phyloP scores from a whole-genome alignment of 2,113 vertebrate genomes.

The Mirounga angustirostris region DNA sequence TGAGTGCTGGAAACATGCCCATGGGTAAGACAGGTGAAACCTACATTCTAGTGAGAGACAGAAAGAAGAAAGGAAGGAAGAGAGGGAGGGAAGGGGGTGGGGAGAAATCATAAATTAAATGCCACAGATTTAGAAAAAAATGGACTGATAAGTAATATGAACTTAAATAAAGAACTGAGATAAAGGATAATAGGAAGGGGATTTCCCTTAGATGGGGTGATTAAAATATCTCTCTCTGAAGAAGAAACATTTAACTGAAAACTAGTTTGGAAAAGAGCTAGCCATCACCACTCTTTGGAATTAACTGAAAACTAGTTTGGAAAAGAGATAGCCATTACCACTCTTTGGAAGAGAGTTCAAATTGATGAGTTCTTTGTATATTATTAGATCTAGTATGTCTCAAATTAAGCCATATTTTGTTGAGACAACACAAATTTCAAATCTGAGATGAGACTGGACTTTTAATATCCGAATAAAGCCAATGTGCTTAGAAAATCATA shows the following conservation, averaged over 20 bases:
- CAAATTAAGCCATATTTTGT: neutral
- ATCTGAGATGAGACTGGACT: neutral
- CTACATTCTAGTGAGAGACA: neutral
- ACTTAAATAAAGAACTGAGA: neutral
- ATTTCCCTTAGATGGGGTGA: neutral
- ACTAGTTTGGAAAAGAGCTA: neutral
- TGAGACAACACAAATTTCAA: neutral
- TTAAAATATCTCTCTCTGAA: neutral
- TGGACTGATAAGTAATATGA: neutral
- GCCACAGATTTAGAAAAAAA: neutral
- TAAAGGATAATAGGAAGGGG: neutral
- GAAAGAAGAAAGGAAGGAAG: neutral
- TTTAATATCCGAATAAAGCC: neutral
- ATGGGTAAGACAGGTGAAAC: neutral
- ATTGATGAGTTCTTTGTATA: neutral
- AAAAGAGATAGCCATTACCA: neutral
- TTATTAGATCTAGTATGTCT: neutral
- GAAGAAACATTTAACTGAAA: neutral
- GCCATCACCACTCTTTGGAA: neutral
- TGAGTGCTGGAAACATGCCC: neutral
- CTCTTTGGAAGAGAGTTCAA: neutral
- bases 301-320: neutral
- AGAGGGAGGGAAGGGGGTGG: fast-evolving
- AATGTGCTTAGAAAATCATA: neutral
- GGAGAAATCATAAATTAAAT: neutral